Conservation (phyloP, 2,888 invertebrate species). For the Polydrusus cervinus region DNA sequence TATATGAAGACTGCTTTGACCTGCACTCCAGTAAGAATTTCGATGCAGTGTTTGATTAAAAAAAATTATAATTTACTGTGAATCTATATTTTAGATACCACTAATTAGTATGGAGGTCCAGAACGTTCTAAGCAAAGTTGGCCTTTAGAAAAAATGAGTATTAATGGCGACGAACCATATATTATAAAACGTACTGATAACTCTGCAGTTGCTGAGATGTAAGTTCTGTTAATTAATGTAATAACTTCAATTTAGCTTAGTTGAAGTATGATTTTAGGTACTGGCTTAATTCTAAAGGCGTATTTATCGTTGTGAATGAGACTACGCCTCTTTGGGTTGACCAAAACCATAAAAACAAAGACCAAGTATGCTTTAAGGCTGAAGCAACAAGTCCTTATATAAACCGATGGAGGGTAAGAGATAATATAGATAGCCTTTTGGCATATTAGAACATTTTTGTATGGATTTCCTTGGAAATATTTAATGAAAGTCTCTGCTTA, state of each 20-base stretch:
- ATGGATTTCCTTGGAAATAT: too few relatives aligned
- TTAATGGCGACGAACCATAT: constrained; percentile 73
- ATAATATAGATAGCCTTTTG: too few relatives aligned
- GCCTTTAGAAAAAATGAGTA: constrained; percentile 77
- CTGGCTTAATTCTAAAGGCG: constrained; percentile 84
- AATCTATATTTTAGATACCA: constrained; percentile 11
- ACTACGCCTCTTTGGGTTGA: constrained; percentile 82
- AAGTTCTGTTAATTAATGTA: too few relatives aligned
- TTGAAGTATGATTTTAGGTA: constrained; percentile 71
- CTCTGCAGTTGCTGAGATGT: constrained; percentile 76
- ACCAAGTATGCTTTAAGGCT: constrained; percentile 45
- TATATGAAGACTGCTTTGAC: constrained; percentile 71
- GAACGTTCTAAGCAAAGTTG: constrained; percentile 77
- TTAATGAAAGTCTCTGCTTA: too few relatives aligned
- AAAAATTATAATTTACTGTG: background rate
- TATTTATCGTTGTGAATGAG: constrained; percentile 78
- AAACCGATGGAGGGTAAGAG: constrained; percentile 39
- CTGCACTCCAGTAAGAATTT: constrained; percentile 69
- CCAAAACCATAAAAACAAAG: constrained; percentile 74
- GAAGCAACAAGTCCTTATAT: constrained; percentile 65
- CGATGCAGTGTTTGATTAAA: constrained; percentile 67
- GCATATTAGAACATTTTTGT: background rate
- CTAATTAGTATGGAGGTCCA: constrained; percentile 78
- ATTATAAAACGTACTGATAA: constrained; percentile 75
- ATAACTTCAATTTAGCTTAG: too few relatives aligned